Evolutionary conservation across 2,797 vertebrate species (phyloP).

Genomic region (Esox lucius): DNA sequence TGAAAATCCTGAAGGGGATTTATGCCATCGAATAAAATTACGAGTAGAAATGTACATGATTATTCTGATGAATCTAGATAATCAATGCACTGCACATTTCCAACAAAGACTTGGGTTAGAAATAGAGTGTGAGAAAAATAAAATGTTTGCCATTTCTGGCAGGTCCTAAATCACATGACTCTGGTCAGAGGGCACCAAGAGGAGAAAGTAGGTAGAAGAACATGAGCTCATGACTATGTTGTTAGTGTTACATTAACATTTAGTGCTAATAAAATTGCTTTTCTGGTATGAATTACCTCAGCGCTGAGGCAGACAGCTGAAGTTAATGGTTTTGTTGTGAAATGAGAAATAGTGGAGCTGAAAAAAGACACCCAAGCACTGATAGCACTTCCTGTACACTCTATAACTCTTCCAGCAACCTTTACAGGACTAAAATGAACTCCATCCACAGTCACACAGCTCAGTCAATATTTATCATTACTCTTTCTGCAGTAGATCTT

Average conservation of each 20-base stretch:
- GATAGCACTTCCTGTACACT: background rate
- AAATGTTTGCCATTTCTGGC: constrained; percentile 39
- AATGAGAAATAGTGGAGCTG: constrained; percentile 3
- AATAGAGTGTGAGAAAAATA: too few species aligned
- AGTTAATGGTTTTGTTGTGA: constrained; percentile 27
- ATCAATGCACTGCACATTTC: constrained; percentile 15
- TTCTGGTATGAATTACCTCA: constrained; percentile 65
- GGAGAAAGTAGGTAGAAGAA: constrained; percentile 24
- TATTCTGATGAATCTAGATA: background rate
- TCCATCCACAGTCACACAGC: background rate
- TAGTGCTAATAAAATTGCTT: constrained; percentile 59
- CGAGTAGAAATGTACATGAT: too few species aligned
- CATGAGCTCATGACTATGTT: constrained; percentile 67
- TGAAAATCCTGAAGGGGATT: constrained; percentile 31
- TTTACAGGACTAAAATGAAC: background rate
- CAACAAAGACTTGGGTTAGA: constrained; percentile 28
- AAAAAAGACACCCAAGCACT: constrained; percentile 3
- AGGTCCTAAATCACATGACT: constrained; percentile 10
- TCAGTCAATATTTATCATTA: background rate
- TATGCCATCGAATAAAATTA: background rate
- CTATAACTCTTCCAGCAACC: background rate
- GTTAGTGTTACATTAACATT: constrained; percentile 61
- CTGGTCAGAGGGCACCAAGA: constrained; percentile 19
- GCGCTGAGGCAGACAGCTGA: constrained; percentile 31
- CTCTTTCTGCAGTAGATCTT: background rate